phyloP scores from a whole-genome alignment of 2,797 vertebrate species.

The Acanthurus lineatus region DNA sequence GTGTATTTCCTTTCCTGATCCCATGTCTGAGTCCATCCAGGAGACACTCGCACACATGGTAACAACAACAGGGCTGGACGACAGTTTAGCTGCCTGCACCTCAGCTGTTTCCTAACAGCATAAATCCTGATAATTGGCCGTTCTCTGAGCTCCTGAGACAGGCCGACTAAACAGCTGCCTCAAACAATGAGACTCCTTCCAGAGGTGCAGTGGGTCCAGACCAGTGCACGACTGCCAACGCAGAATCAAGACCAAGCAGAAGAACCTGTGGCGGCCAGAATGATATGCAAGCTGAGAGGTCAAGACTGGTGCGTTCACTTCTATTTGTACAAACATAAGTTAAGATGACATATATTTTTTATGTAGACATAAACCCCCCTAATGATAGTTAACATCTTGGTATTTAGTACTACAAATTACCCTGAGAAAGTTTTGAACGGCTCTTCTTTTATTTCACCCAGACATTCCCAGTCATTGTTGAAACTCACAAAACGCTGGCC shows the following conservation, averaged over 20 bases:
- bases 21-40: slow-evolving; percentile 59
- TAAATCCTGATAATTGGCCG: slow-evolving; percentile 68
- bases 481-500: slow-evolving; percentile 32
- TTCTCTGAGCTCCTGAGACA: slow-evolving; percentile 56
- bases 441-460: slow-evolving; percentile 31
- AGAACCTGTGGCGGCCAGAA: slow-evolving; percentile 23
- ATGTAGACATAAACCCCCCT: slow-evolving; percentile 49
- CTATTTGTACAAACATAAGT: slow-evolving; percentile 52
- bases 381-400: slow-evolving; percentile 6
- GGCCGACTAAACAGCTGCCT: slow-evolving; percentile 63
- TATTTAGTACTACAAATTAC: slow-evolving; percentile 26
- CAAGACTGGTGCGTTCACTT: slow-evolving; percentile 20
- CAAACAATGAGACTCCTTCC: slow-evolving; percentile 67
- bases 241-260: slow-evolving; percentile 34
- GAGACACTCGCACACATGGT: slow-evolving; percentile 47
- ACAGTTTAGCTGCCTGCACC: slow-evolving; percentile 51
- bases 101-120: slow-evolving; percentile 68
- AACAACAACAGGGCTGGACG: slow-evolving; percentile 34
- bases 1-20: slow-evolving; percentile 64
- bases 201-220: slow-evolving; percentile 45
- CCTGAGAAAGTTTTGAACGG: slow-evolving; percentile 39
- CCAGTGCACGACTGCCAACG: slow-evolving; percentile 40
- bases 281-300: slow-evolving; percentile 17
- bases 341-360: slow-evolving; percentile 51
- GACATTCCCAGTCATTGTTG: slow-evolving; percentile 29